Evolutionary conservation across 2,797 vertebrate genomes (phyloP), one percentile per base, ranked within the genome.

Genomic region (Poecile montanus): DNA sequence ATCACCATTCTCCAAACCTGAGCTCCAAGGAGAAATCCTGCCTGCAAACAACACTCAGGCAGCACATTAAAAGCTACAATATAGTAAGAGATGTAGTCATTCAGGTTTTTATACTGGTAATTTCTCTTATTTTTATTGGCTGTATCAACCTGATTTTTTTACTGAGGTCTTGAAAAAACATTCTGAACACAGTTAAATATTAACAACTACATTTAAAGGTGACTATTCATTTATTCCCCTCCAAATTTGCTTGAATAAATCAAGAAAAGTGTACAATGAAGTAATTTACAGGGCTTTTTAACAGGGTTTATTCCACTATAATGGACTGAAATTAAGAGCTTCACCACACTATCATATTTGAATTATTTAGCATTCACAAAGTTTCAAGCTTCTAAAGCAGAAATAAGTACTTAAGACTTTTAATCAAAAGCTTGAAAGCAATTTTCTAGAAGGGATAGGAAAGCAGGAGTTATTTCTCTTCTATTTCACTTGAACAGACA

Each of bases 11-110:
- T 61, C n/a, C 30, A 56, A 40, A 68, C 12, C 23, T 60, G 11
- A 78, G 62, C 70, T 78, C 73, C 70, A 88, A 73, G 79, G 73
- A 94, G 76, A 85, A 86, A 78, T 75, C 67, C 72, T 81, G 51
- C 68, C 71, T 72, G 34, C 58, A 57, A 91, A 71, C 17, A 67
- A 30, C 30, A 67, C 22, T 51, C 36, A 80, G 66, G 60, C 22
- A 81, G 62, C 44, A 27, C 0, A 17, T 15, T 58, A 51, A 60
- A 86, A 62, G 6, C 40, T 66, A 54, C 18, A 79, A 32, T 4
- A 17, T 0, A 71, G 7, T 21, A 76, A 53, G 26, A 73, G 29
- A 72, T 85, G 23, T 88, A 72, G 48, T 5, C 6, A 54, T 34
- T 22, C 16, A 6, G 11, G 16, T 78, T 84, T 78, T 74, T 65